Evolutionary conservation across 2,888 invertebrate species (phyloP).

Genomic region (Platerodrilus igneus): DNA sequence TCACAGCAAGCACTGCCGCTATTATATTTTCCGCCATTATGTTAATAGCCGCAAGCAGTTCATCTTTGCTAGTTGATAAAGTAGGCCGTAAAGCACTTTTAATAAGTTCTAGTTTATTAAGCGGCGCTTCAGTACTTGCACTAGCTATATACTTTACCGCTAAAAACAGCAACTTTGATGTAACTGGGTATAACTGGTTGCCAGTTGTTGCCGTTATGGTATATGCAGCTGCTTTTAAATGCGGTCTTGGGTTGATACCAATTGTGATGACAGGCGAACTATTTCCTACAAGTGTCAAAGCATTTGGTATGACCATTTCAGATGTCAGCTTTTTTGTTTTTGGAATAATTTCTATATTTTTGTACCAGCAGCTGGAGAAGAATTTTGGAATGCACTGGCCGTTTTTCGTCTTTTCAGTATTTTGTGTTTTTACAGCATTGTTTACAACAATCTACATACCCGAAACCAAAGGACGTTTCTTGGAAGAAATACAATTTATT

Average conservation of each 20-base stretch:
- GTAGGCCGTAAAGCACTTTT: conserved; percentile 41
- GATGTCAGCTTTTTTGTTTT: conserved; percentile 31
- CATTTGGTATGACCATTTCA: conserved; percentile 32
- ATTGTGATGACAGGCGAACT: conserved; percentile 20
- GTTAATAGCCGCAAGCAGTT: conserved; percentile 37
- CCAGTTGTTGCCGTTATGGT: conserved; percentile 17
- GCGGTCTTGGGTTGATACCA: conserved; percentile 21
- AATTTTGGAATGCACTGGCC: conserved; percentile 31
- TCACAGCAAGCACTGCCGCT: conserved; percentile 36
- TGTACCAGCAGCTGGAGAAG: conserved; percentile 29
- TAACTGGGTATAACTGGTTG: conserved; percentile 4
- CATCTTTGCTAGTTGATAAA: conserved; percentile 40
- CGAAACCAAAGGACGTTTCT: conserved; percentile 36
- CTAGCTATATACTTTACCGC: conserved; percentile 41
- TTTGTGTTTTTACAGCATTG: conserved; percentile 27
- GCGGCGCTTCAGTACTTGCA: conserved; percentile 37
- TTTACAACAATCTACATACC: conserved; percentile 31
- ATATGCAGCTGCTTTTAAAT: conserved; percentile 20
- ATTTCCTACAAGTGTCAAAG: conserved; percentile 21
- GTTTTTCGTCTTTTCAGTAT: conserved; percentile 31
- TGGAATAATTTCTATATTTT: conserved; percentile 29
- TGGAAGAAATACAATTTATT: conserved; percentile 36
- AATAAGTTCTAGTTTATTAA: conserved; percentile 37
- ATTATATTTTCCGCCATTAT: conserved; percentile 43
- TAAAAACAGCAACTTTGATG: conserved; percentile 28